Evolutionary conservation across 2,888 invertebrate species (phyloP), one percentile per base, ranked within the genome.

Genomic region (Prenolepis imparis): DNA sequence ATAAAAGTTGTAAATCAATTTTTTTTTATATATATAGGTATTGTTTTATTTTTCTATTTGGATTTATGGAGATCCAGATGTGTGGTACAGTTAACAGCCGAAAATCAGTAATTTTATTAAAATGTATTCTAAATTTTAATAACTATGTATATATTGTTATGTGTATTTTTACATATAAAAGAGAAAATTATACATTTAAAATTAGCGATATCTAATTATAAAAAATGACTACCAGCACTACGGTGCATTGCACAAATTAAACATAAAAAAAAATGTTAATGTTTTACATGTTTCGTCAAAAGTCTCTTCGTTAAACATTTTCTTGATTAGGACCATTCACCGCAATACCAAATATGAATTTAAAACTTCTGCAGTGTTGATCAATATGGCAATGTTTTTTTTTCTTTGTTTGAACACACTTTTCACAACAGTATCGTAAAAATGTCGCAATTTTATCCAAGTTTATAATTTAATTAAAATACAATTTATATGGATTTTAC

Each of bases 331-430:
- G 74, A 89, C 89, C 89, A 84, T 85, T 87, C 83, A 84, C 77
- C 78, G 85, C 72, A 80, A 63, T 80, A 90, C 57, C 84, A 89
- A 90, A 85, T 74, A 41, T 59, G 78, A 87, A 52, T 86, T 78
- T 61, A 36, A 80, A 84, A 81, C 78, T 86, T 82, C 36, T 68
- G 82, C 83, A 83, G 64, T 80, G 75, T 86, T 82, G 87, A 90
- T 86, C 83, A 86, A 90, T 88, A 87, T 90, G 90, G 72, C 90
- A 90, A 88, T 89, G 82, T 83, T 78, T 52, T 68, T 86, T 48
- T 52, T 82, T 75, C 8, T 32, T 80, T 18, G 57, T 55, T 82
- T 86, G 84, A 90, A 87, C 88, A 89, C 89, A 89, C 89, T 87
- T 87, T 74, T 90, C 90, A 84, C 80, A 75, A 84, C 68, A 75